A percentile compares a stretch with the other conserved stretches of the same genome.
phyloP scores from a whole-genome alignment of 2,888 invertebrate species.

The Buathra laborator region DNA sequence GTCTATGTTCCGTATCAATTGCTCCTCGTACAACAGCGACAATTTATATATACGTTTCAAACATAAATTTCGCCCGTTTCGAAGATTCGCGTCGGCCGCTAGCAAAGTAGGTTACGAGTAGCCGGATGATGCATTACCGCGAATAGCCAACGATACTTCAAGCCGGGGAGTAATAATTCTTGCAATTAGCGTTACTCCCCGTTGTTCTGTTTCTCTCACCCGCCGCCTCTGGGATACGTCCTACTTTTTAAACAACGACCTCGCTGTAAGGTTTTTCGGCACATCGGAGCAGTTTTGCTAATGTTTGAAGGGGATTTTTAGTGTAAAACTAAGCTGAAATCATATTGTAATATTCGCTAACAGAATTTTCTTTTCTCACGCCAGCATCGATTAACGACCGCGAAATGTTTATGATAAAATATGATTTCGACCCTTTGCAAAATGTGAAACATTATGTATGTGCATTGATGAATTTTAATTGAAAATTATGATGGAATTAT shows the following conservation, averaged over 20 bases:
- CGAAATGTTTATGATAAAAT: neutral
- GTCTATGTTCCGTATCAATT: slow-evolving; percentile 40
- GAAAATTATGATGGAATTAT: too few species aligned
- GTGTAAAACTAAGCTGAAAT: neutral
- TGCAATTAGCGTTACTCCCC: slow-evolving; percentile 50
- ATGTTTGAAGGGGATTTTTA: neutral
- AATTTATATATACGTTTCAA: slow-evolving; percentile 24
- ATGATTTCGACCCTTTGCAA: neutral
- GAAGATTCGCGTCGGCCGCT: slow-evolving; percentile 35
- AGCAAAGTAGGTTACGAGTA: slow-evolving; percentile 47
- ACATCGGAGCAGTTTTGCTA: neutral
- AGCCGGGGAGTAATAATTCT: slow-evolving; percentile 44
- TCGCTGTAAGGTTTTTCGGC: neutral
- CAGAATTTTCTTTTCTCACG: neutral
- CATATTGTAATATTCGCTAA: neutral
- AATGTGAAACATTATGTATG: too few species aligned
- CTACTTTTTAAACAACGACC: slow-evolving; percentile 24
- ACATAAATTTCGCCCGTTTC: slow-evolving; percentile 13
- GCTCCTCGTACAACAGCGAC: slow-evolving; percentile 26
- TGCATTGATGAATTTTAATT: too few species aligned
- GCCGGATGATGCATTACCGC: slow-evolving; percentile 43
- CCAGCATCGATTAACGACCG: neutral
- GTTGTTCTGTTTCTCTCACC: slow-evolving; percentile 19
- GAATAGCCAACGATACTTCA: slow-evolving; percentile 53
- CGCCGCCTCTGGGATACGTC: slow-evolving; percentile 2